phyloP scores from a whole-genome alignment of 1,140 invertebrate genomes.

The Lepidurus packardi region DNA sequence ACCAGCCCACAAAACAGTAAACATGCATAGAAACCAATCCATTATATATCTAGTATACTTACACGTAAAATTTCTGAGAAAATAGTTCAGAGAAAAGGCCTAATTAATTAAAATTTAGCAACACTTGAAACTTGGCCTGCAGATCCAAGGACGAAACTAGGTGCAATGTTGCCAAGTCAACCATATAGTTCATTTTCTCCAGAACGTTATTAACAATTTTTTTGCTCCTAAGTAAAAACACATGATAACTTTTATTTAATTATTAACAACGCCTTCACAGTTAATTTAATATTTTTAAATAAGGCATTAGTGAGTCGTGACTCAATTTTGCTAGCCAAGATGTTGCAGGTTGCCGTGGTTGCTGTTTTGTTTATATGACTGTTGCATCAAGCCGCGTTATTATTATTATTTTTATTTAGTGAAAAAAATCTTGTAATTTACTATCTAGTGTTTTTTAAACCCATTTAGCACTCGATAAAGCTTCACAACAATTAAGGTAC shows the following conservation, averaged over 20 bases:
- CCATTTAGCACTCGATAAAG: no score
- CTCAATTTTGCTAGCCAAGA: no score
- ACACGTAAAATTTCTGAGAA: background rate
- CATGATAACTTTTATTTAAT: no score
- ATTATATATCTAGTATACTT: background rate
- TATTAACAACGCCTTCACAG: background rate
- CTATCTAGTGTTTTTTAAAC: no score
- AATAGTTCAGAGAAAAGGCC: background rate
- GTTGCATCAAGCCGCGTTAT: background rate
- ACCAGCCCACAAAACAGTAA: background rate
- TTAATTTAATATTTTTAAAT: background rate
- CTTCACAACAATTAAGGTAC: no score
- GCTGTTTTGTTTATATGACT: background rate
- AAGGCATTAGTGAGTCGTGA: background rate
- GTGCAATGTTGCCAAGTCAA: background rate
- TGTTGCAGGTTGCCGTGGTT: background rate
- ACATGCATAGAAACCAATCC: background rate
- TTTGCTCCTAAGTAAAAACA: background rate
- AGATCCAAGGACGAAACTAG: constrained; percentile 13
- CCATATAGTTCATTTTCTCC: background rate
- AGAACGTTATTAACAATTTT: background rate
- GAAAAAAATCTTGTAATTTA: no score
- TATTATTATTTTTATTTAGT: background rate
- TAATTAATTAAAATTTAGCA: background rate
- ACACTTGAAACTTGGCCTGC: background rate